These are phyloP conservation scores for Meliscaeva auricollis DNA, from an alignment of 2,888 invertebrate genomes.

Conservation along the genomic window DNA sequence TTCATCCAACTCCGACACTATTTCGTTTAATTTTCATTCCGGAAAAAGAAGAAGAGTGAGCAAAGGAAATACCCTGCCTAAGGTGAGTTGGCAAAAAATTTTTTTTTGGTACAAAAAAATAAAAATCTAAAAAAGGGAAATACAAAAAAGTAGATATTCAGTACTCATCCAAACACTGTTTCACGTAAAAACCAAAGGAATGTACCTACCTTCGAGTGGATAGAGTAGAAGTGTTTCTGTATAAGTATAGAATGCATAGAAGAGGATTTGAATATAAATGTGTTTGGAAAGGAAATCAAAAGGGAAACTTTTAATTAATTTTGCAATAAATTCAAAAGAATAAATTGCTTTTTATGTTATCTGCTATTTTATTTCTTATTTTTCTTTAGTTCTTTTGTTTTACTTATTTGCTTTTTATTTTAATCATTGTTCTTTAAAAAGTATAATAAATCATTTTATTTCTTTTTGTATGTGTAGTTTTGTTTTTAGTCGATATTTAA, in stretches of 20 bases:
- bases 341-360: conserved; percentile 74
- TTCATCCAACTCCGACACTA: not conserved
- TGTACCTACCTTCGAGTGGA: conserved; percentile 24
- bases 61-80: not conserved
- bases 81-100: conserved; percentile 3
- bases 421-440: conserved; percentile 29
- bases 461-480: not conserved
- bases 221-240: not conserved
- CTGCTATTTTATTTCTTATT: conserved; percentile 36
- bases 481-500: not conserved
- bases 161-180: not conserved
- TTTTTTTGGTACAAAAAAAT: not conserved
- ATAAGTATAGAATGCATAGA: not conserved
- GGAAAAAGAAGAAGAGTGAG: not conserved
- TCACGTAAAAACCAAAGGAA: conserved; percentile 16
- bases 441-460: conserved; percentile 40
- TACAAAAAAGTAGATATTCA: conserved; percentile 1
- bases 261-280: conserved; percentile 54
- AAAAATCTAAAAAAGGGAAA: not conserved
- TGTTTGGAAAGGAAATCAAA: conserved; percentile 66
- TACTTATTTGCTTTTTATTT: conserved; percentile 6
- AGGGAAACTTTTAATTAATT: conserved; percentile 76
- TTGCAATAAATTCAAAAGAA: conserved; percentile 75
- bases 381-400: not conserved
- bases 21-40: not conserved